Base-by-base conservation (phyloP, 1,140 invertebrate species). In the Rhynchophorus ferrugineus region DNA sequence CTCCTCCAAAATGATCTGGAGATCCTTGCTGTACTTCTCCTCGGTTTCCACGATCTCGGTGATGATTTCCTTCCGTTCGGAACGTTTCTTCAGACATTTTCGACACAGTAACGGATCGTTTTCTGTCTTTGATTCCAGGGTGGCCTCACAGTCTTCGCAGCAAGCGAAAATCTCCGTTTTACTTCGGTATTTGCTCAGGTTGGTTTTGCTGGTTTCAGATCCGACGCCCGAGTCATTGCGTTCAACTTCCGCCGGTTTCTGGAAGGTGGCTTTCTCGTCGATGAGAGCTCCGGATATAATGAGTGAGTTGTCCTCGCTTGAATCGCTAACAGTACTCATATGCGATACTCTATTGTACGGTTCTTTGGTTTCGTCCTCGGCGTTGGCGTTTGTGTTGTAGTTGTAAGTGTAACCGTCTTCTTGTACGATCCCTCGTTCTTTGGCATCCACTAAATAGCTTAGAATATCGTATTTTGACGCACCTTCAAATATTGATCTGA, bases 41-140 rank as follows among this genome's bases (percentile, higher is more conserved):
- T 98, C 94, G 1, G 93, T 96, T 69, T 97, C 93, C 2, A 95
- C 87, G 54, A 97, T 94, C 75, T 98, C 94, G 1, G 85, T 87
- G 41, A 98, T 89, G 14, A 95, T 95, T 73, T 96, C 91, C 64
- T 92, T 91, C 29, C 92, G 78, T 67, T 98, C 91, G 0, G 84
- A 80, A 48, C 91, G 76, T 65, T 88, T 88, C 63, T 91, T 91
- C 36, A 81, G 76, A 69, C 92, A 96, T 65, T 91, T 89, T 51
- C 85, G 76, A 72, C 92, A 95, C 5, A 93, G 82, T 44, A 89
- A 71, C 1, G 85, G 82, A 63, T 71, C 76, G 59, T 86, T 82
- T 51, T 80, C 81, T 13, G 80, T 64, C 70, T 80, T 78, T 13
- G 78, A 78, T 64, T 87, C 84, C 2, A 88, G 78, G 3, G 77